Conservation (phyloP, 2,888 invertebrate genomes). For the Latrodectus hesperus region DNA sequence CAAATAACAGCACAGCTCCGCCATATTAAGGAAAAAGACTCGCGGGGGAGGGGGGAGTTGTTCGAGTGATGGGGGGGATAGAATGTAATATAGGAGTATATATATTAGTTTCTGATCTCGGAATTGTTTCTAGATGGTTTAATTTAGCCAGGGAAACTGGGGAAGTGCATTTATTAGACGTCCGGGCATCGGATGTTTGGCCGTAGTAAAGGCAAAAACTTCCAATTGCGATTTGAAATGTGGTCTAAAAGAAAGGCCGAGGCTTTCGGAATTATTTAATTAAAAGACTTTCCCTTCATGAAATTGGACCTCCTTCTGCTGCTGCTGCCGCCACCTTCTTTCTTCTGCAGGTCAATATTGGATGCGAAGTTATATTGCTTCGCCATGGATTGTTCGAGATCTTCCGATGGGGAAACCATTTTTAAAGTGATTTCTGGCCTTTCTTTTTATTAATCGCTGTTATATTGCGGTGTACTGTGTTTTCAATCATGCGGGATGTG, state of each 20-base stretch:
- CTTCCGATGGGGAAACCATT: neutral
- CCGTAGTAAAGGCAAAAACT: conserved; percentile 46
- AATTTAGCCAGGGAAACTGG: conserved; percentile 60
- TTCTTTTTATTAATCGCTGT: conserved; percentile 5
- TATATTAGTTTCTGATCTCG: conserved; percentile 65
- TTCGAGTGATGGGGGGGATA: conserved; percentile 25
- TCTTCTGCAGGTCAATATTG: conserved; percentile 48
- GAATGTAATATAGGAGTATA: conserved; percentile 66
- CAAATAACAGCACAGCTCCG: conserved; percentile 59
- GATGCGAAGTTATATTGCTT: conserved; percentile 24
- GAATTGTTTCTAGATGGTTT: conserved; percentile 67
- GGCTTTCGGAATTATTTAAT: conserved; percentile 59
- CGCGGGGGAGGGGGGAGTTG: conserved; percentile 15
- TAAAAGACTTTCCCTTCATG: conserved; percentile 38
- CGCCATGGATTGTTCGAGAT: too few species aligned
- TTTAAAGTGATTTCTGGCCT: too few species aligned
- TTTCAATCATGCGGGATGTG: too few species aligned
- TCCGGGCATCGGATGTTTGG: conserved; percentile 22
- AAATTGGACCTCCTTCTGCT: conserved; percentile 18
- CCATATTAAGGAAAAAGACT: conserved; percentile 66
- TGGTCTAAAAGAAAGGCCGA: conserved; percentile 12
- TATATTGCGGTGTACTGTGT: neutral
- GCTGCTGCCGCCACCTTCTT: neutral
- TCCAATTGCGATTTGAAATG: conserved; percentile 59
- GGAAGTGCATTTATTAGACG: conserved; percentile 62